Evolutionary conservation across 2,888 invertebrate genomes (phyloP), one percentile per base, ranked within the genome.

Genomic region (Drosophila algonquin): DNA sequence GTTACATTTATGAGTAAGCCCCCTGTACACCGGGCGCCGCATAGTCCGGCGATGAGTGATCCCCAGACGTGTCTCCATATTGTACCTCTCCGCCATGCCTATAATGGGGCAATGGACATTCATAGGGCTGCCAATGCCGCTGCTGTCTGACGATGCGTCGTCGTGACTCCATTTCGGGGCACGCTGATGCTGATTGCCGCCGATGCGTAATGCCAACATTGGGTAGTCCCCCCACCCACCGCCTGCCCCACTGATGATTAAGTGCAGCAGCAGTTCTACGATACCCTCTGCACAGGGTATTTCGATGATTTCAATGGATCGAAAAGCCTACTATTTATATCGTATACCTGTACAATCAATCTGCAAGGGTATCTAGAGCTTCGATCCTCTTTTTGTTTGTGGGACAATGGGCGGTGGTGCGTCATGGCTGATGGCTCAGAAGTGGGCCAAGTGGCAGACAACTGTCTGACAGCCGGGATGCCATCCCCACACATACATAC

Each of bases 191-290:
- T 40, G 40, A 40, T 40, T 40, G 40, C 47, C 60, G 51, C 54
- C 58, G 85, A 82, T 83, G 83, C 83, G 83, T 83, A 83, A 83
- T 83, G 74, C 76, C 84, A 83, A 83, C 74, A 50, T 81, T 79
- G 72, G 71, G 82, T 85, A 87, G 81, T 69, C 55, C 44, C 48
- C 53, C 14, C 53, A 45, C 45, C 61, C 35, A 10, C 32, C 32
- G 0, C 35, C 35, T 4, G 12, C 1, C 32, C 32, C 12, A 50
- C 52, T 61, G 75, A 82, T 82, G 82, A 82, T 82, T 82, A 82
- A 82, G 84, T 82, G 82, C 82, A 88, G 63, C 88, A 79, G 71
- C 86, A 77, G 80, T 70, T 69, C 44, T 52, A 52, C 40, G 2
- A n/a, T 40, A 40, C 40, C 40, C 40, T 10, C 8, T 58, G 30